These are phyloP conservation scores for Miichthys miiuy DNA, from an alignment of 2,797 vertebrate genomes.

Conservation along the genomic window DNA sequence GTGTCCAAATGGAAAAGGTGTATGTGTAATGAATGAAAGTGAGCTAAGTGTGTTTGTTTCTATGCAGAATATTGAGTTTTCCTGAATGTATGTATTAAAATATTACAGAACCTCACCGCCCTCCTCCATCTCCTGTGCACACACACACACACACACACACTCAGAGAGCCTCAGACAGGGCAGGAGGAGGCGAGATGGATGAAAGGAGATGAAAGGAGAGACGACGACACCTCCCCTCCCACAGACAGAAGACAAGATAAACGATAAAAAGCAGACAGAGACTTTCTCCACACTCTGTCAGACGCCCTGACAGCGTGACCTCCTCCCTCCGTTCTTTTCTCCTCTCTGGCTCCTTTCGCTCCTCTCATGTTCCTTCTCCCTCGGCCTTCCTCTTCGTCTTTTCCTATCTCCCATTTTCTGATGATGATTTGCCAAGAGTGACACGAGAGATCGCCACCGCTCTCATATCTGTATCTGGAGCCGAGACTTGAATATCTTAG, in stretches of 20 bases:
- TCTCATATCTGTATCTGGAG: not conserved
- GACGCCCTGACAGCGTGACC: conserved; percentile 36
- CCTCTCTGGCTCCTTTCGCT: not conserved
- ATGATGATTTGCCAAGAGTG: not conserved
- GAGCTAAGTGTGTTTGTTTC: conserved; percentile 9
- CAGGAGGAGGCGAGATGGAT: conserved; percentile 43
- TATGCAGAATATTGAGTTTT: not conserved
- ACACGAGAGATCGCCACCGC: not conserved
- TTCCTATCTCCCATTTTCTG: not conserved
- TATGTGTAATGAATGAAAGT: conserved; percentile 8
- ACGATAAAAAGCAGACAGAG: conserved; percentile 36
- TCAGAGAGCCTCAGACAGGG: conserved; percentile 27
- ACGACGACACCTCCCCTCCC: conserved; percentile 19
- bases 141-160: conserved; percentile 8
- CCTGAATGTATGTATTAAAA: not conserved
- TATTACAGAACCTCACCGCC: not conserved
- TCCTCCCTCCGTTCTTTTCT: not conserved
- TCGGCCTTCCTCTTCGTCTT: not conserved
- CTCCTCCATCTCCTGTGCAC: not conserved
- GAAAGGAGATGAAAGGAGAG: conserved; percentile 55
- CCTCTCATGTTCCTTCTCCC: not conserved
- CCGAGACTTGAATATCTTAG: not conserved
- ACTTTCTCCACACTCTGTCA: conserved; percentile 68
- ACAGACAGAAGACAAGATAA: conserved; percentile 38
- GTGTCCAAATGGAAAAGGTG: conserved; percentile 35